phyloP scores from a whole-genome alignment of 2,888 invertebrate species.

The Trissolcus brochymenae region DNA sequence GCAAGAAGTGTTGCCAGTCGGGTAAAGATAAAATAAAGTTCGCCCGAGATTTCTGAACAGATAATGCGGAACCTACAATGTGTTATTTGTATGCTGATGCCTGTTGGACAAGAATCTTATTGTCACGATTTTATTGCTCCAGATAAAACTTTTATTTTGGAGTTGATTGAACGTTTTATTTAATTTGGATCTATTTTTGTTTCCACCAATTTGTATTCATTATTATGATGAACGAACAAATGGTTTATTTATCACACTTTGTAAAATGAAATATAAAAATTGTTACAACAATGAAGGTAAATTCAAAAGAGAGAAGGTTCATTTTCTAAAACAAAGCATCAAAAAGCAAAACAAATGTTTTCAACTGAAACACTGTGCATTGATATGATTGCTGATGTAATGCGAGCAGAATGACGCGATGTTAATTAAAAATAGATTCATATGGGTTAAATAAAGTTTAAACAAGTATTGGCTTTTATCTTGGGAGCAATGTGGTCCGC shows the following conservation, averaged over 20 bases:
- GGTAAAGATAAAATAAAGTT: slow-evolving; percentile 3
- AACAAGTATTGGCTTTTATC: slow-evolving; percentile 27
- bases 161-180: too few relatives aligned
- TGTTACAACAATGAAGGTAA: neutral
- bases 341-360: slow-evolving; percentile 5
- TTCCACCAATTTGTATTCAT: too few relatives aligned
- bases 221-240: too few relatives aligned
- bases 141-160: too few relatives aligned
- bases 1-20: too few relatives aligned
- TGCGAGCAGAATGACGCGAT: slow-evolving; percentile 8
- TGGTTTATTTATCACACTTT: too few relatives aligned
- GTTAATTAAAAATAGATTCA: slow-evolving; percentile 30
- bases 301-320: neutral
- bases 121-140: too few relatives aligned
- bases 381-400: slow-evolving; percentile 18
- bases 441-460: slow-evolving; percentile 31
- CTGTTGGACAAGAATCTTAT: neutral
- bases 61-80: neutral
- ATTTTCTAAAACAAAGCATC: too few relatives aligned
- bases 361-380: slow-evolving; percentile 1
- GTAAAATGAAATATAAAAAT: too few relatives aligned
- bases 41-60: neutral
- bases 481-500: neutral
- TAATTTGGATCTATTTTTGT: too few relatives aligned
- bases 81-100: slow-evolving; percentile 3